Conservation (phyloP, 2,888 invertebrate genomes). For the Stenurella melanura region DNA sequence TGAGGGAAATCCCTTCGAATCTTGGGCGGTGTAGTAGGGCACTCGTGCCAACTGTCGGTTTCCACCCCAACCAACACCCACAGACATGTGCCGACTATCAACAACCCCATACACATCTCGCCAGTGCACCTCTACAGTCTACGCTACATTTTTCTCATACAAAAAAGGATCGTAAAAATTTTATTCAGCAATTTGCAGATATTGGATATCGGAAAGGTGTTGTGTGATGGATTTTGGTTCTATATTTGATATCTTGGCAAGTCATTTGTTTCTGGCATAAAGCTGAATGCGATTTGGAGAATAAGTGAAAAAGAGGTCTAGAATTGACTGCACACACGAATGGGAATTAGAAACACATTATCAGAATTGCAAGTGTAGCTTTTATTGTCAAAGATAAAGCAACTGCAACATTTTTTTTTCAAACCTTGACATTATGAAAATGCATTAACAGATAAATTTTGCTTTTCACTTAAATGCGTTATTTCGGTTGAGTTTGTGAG, state of each 20-base stretch:
- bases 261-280: not conserved
- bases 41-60: conserved; percentile 37
- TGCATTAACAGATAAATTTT: too few species aligned
- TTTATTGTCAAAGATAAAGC: too few species aligned
- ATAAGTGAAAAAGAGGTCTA: not conserved
- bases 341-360: not conserved
- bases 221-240: not conserved
- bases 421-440: too few species aligned
- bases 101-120: conserved; percentile 11
- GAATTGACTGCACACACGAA: not conserved
- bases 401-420: too few species aligned
- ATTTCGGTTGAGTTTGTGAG: too few species aligned
- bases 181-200: conserved; percentile 2
- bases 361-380: too few species aligned
- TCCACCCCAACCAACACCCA: conserved; percentile 25
- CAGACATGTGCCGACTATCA: conserved; percentile 36
- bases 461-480: too few species aligned
- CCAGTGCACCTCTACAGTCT: not conserved
- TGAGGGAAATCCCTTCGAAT: conserved; percentile 36
- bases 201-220: conserved; percentile 7
- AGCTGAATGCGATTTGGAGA: not conserved
- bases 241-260: not conserved
- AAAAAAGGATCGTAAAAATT: not conserved
- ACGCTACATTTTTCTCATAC: not conserved
- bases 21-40: conserved; percentile 23